A percentile compares a stretch with the other conserved stretches of the same genome.
Conservation (phyloP, 2,797 vertebrate genomes). For the Pogonophryne albipinna region DNA sequence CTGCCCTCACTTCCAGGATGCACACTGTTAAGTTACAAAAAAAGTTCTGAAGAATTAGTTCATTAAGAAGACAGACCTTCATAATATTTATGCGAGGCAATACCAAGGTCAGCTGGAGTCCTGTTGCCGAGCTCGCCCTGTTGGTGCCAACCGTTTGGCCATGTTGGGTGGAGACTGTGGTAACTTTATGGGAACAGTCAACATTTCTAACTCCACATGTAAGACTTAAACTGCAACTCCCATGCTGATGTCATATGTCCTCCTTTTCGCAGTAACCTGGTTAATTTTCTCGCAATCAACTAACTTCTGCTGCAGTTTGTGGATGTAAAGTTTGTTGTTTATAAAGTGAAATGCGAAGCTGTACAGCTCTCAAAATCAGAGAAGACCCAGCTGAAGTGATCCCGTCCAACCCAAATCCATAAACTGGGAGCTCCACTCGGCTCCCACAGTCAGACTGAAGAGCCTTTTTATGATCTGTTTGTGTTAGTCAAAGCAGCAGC, state of each 20-base stretch:
- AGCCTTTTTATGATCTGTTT: slow-evolving; percentile 79
- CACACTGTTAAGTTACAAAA: slow-evolving; percentile 56
- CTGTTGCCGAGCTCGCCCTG: slow-evolving; percentile 15
- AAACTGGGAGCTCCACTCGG: slow-evolving; percentile 53
- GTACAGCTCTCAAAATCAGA: slow-evolving; percentile 28
- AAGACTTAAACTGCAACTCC: slow-evolving; percentile 32
- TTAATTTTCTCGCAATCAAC: slow-evolving; percentile 40
- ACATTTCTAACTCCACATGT: slow-evolving; percentile 46
- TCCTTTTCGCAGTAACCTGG: slow-evolving; percentile 39
- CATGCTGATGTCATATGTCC: slow-evolving; percentile 42
- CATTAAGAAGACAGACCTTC: slow-evolving; percentile 55
- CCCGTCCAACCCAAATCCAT: slow-evolving; percentile 41
- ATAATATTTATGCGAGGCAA: slow-evolving; percentile 41
- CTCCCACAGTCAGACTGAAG: slow-evolving; percentile 68
- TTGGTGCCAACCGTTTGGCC: slow-evolving; percentile 40
- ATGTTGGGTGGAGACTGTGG: slow-evolving; percentile 35
- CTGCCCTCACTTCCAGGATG: slow-evolving; percentile 48
- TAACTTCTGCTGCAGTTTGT: slow-evolving; percentile 18
- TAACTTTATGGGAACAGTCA: slow-evolving; percentile 38
- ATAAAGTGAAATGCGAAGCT: slow-evolving; percentile 44
- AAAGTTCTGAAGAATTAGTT: slow-evolving; percentile 52
- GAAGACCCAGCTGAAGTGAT: slow-evolving; percentile 36
- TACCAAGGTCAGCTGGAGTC: slow-evolving; percentile 45
- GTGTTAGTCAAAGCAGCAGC: slow-evolving; percentile 62
- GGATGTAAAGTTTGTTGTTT: slow-evolving; percentile 33